Base-by-base conservation (phyloP, 1,140 invertebrate species). In the Probaryconus sp. region DNA sequence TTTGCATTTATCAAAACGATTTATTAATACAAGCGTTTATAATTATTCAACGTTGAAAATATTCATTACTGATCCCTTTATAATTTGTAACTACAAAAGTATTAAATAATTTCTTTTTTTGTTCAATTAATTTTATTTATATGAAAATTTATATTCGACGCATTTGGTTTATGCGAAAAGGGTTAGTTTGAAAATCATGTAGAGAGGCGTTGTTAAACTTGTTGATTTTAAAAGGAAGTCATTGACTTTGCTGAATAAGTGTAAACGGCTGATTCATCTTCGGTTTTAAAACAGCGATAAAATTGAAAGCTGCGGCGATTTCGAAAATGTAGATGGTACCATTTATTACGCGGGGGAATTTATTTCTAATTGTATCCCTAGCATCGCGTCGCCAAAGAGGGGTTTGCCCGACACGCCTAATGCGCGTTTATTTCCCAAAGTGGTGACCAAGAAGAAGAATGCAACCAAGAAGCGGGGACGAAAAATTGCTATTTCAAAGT, bases 331-430 rank as follows among this genome's bases (percentile, higher is more conserved):
- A 43, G 31, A 61, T 28, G 11, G 31, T 9, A 10, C 65, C 53
- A 47, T 74, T 70, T 71, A 60, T 74, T 63, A 68, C 26, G 10
- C 33, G 24, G 21, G 5, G n/a, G 42, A 63, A 77, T 74, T 67
- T 77, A 74, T 71, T 67, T 63, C 55, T 65, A 70, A 73, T 77
- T 63, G 65, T 61, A 51, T 63, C 50, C 55, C 65, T n/a, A 38
- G 64, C 20, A 48, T 55, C 18, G 50, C 48, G 60, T 61, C 64
- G 50, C 31, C 13, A 37, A 63, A 73, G 50, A 51, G 61, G 69
- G 60, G 45, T 61, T 65, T 53, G 64, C 51, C 58, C 63, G 75
- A 72, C 69, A 69, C 69, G 69, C 69, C 63, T 69, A 69, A 72
- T 69, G 64, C 28, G 40, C 58, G 42, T 75, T 60, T 77, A 55